phyloP scores from a whole-genome alignment of 2,797 vertebrate species.

The Bradypodion pumilum region DNA sequence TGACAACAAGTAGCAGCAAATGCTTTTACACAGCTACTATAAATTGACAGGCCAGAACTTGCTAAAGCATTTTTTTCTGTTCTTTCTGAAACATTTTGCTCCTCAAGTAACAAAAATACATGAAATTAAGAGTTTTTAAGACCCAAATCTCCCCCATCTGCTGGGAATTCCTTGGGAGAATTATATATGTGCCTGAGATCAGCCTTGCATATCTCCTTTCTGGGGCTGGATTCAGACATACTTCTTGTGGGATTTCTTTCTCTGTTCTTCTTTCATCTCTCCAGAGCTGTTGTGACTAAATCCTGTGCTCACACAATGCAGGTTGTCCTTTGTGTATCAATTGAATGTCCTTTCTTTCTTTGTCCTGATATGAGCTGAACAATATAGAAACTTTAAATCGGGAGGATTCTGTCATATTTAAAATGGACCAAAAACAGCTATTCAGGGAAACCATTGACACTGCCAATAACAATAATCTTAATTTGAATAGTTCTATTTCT shows the following conservation, averaged over 20 bases:
- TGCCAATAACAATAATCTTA: background rate
- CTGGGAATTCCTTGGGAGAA: background rate
- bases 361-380: background rate
- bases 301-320: background rate
- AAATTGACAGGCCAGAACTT: no score
- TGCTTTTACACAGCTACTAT: no score
- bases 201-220: background rate
- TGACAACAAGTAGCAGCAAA: no score
- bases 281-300: conserved; percentile 5
- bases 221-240: background rate
- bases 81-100: no score
- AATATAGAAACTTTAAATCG: background rate
- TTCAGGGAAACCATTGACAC: background rate
- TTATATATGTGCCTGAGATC: background rate
- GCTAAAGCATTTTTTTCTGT: background rate
- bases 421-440: background rate
- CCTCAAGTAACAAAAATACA: background rate
- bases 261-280: background rate
- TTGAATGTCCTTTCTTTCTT: conserved; percentile 4
- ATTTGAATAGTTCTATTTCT: background rate
- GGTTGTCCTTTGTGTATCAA: background rate
- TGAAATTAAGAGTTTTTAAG: background rate
- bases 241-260: background rate
- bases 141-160: background rate
- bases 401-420: background rate